phyloP scores from a whole-genome alignment of 2,113 vertebrate genomes.

The Azemiops feae region DNA sequence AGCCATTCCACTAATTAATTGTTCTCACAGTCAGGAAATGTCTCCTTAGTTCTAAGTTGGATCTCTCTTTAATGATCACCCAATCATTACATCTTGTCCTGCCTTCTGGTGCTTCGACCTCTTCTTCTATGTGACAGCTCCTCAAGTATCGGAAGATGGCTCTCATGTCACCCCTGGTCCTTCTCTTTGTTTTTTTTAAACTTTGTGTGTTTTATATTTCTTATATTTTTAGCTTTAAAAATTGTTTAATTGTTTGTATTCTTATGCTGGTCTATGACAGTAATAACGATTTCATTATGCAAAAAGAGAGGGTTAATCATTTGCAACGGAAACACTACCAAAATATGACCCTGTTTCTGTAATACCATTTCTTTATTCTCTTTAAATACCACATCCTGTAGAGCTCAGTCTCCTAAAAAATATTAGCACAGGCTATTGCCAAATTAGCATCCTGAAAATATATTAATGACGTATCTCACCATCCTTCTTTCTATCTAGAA shows the following conservation, averaged over 20 bases:
- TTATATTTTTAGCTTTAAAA: neutral
- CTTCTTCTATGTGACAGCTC: neutral
- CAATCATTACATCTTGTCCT: neutral
- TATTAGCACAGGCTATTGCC: neutral
- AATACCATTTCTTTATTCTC: conserved; percentile 42
- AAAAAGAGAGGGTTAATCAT: conserved; percentile 65
- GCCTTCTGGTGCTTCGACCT: neutral
- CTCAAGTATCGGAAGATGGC: neutral
- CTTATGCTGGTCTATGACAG: neutral
- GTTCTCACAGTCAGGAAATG: neutral
- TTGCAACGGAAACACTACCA: conserved; percentile 57
- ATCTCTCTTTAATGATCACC: neutral
- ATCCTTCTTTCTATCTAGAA: neutral
- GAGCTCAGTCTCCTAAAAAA: neutral
- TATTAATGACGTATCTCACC: neutral
- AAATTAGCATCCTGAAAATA: neutral
- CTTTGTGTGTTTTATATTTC: neutral
- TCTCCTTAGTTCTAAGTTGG: neutral
- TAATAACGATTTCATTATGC: neutral
- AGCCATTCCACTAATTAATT: neutral
- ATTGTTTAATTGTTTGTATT: neutral
- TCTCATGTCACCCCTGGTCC: neutral
- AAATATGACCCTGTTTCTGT: conserved; percentile 47
- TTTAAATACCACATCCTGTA: conserved; percentile 19
- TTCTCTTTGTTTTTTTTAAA: neutral